Percentiles rank a stretch among this genome's conserved stretches.
These are phyloP conservation scores for Malthinus flaveolus DNA, from an alignment of 2,888 invertebrate species.

Conservation along the genomic window DNA sequence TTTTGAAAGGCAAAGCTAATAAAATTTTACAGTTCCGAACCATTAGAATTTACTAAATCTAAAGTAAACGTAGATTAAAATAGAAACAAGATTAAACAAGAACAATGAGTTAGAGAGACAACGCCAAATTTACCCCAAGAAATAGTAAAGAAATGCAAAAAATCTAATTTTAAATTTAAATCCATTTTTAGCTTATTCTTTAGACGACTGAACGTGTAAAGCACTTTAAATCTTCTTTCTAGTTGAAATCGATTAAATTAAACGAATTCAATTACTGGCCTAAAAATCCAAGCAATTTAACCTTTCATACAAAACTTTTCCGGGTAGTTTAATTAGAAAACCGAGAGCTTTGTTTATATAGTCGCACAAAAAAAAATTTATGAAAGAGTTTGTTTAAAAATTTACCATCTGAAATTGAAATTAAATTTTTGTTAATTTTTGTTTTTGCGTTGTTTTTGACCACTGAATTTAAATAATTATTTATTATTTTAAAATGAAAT, in stretches of 20 bases:
- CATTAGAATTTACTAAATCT: neutral
- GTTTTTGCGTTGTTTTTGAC: no score
- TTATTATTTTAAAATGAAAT: no score
- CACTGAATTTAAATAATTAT: no score
- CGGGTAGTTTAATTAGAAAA: neutral
- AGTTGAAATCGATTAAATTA: slow-evolving; percentile 7
- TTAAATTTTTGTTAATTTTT: no score
- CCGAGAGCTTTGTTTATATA: neutral
- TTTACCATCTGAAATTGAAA: no score
- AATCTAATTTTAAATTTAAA: slow-evolving; percentile 6
- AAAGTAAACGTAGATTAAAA: slow-evolving; percentile 1
- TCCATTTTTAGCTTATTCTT: slow-evolving; percentile 7
- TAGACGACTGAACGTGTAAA: slow-evolving; percentile 5
- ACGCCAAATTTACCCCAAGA: neutral
- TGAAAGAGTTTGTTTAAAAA: no score
- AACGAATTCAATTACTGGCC: slow-evolving; percentile 7
- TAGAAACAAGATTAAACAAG: neutral
- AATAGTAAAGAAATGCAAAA: slow-evolving; percentile 2
- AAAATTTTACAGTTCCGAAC: neutral
- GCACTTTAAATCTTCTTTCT: slow-evolving; percentile 2
- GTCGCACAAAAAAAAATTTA: neutral
- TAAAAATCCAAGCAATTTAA: slow-evolving; percentile 5
- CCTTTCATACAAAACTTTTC: neutral
- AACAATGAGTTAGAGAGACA: neutral
- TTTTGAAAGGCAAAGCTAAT: no score